A percentile compares a stretch with the other conserved stretches of the same genome.
Conservation (phyloP, 2,888 invertebrate genomes). For the Gymnocheta viridis region DNA sequence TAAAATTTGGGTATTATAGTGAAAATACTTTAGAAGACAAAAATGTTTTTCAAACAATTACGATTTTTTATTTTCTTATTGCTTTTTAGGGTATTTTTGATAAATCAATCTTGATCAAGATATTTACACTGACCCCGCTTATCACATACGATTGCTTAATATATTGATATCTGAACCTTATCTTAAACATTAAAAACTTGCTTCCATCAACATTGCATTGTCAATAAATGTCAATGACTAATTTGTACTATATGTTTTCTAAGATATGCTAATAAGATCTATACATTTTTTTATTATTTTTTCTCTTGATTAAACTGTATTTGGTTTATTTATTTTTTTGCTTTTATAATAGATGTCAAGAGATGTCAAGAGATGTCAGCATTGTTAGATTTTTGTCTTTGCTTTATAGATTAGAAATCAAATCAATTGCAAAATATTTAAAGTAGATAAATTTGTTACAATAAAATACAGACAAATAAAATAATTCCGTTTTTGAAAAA, state of each 20-base stretch:
- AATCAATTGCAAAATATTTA: constrained; percentile 16
- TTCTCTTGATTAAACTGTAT: constrained; percentile 7
- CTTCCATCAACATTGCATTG: constrained; percentile 58
- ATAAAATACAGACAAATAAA: background rate
- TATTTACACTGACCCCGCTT: background rate
- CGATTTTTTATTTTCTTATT: background rate
- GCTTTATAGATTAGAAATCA: background rate
- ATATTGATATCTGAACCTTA: constrained; percentile 23
- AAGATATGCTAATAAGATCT: constrained; percentile 58
- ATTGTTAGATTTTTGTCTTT: constrained; percentile 34
- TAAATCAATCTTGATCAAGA: background rate
- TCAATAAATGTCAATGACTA: constrained; percentile 65
- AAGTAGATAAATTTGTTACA: background rate
- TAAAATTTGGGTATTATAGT: no score
- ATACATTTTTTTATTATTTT: constrained; percentile 1
- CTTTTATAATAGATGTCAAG: constrained; percentile 26
- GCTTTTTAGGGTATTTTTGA: background rate
- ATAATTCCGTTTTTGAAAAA: background rate
- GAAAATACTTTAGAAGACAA: no score
- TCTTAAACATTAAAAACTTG: constrained; percentile 41
- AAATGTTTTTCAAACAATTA: no score
- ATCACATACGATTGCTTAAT: background rate
- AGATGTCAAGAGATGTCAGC: constrained; percentile 15
- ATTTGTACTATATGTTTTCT: constrained; percentile 56
- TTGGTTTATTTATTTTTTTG: constrained; percentile 13